Conservation (phyloP, 2,888 invertebrate genomes). For the Lumbricus terrestris region DNA sequence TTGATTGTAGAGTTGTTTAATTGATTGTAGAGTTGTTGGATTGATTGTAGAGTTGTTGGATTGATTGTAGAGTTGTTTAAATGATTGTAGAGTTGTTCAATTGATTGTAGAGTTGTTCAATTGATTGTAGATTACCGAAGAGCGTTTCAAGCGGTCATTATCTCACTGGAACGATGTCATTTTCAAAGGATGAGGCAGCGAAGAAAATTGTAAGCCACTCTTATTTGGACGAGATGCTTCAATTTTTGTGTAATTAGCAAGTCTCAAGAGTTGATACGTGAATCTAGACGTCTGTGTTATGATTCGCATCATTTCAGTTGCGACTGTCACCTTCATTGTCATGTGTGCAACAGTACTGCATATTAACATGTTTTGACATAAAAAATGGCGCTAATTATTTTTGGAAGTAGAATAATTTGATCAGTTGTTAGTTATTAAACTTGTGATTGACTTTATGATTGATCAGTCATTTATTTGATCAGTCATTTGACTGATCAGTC, state of each 20-base stretch:
- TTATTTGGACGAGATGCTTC: not conserved
- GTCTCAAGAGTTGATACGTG: not conserved
- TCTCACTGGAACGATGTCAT: constrained; percentile 74
- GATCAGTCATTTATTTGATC: too few species aligned
- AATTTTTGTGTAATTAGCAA: not conserved
- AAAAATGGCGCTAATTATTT: not conserved
- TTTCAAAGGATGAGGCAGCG: constrained; percentile 81
- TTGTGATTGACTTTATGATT: not conserved
- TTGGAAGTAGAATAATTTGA: not conserved
- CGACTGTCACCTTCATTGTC: not conserved
- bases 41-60: too few species aligned
- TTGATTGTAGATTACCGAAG: constrained; percentile 54
- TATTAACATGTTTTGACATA: not conserved
- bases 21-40: too few species aligned
- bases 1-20: constrained; percentile 27
- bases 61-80: constrained; percentile 27
- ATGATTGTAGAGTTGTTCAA: not conserved
- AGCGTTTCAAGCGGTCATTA: constrained; percentile 67
- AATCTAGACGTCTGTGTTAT: not conserved
- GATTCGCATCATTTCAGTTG: not conserved
- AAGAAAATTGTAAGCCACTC: constrained; percentile 68
- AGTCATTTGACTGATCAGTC: not conserved
- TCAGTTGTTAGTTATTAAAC: not conserved
- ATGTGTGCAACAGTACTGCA: not conserved
- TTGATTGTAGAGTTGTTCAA: too few species aligned